phyloP scores from a whole-genome alignment of 2,797 vertebrate species.

The Lemur catta region DNA sequence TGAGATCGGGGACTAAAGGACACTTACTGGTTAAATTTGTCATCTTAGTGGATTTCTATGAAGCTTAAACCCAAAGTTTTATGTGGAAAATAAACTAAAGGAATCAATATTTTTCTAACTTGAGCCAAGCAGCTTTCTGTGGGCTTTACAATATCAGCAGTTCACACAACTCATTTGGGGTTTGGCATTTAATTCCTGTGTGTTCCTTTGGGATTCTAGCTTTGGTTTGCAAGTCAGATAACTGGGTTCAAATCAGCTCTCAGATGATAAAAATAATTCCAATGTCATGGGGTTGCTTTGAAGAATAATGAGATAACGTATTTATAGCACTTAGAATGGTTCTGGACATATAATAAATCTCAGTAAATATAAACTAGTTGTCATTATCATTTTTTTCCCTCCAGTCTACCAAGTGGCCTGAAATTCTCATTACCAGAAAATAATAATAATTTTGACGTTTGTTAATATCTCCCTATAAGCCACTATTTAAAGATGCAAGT shows the following conservation, averaged over 20 bases:
- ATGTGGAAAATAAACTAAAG: constrained; percentile 14
- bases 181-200: neutral
- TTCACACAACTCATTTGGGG: neutral
- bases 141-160: neutral
- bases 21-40: neutral
- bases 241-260: constrained; percentile 17
- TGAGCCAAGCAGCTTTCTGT: neutral
- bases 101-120: constrained; percentile 39
- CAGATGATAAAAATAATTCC: neutral
- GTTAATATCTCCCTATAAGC: neutral
- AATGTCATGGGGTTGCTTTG: neutral
- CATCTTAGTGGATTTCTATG: neutral
- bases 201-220: constrained; percentile 31
- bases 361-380: neutral
- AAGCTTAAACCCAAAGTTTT: neutral
- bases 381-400: neutral
- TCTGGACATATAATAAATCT: neutral
- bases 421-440: neutral
- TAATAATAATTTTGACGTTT: neutral
- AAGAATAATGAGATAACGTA: constrained; percentile 28
- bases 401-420: neutral
- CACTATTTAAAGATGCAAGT: neutral
- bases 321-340: neutral
- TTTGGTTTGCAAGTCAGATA: neutral
- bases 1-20: neutral